These are phyloP conservation scores for Eudemis profundana DNA, from an alignment of 2,888 invertebrate species.

Conservation along the genomic window DNA sequence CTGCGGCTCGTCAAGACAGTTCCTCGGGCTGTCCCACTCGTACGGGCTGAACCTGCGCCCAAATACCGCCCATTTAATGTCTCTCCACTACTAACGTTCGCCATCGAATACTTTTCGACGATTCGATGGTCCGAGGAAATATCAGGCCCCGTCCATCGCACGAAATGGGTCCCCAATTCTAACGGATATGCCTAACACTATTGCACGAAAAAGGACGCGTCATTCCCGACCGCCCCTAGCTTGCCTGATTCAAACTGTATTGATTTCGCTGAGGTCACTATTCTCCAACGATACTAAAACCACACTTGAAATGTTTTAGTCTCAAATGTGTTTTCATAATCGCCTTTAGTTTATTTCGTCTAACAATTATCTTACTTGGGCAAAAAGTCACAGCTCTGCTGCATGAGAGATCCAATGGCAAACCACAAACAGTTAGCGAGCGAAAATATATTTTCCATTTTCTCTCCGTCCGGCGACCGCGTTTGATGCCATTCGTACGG, in stretches of 20 bases:
- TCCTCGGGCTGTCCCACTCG: constrained; percentile 96
- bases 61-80: constrained; percentile 69
- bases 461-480: constrained; percentile 92
- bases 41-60: constrained; percentile 94
- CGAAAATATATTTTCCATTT: constrained; percentile 97
- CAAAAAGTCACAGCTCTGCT: constrained; percentile 97
- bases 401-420: constrained; percentile 97
- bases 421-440: constrained; percentile 98
- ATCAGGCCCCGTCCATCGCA: constrained; percentile 14
- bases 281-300: constrained; percentile 52
- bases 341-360: constrained; percentile 50
- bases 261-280: constrained; percentile 83
- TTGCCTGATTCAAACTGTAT: constrained; percentile 37
- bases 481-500: constrained; percentile 98
- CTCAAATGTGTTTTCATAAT: constrained; percentile 53
- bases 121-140: constrained; percentile 8
- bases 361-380: constrained; percentile 91
- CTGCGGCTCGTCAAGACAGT: constrained; percentile 93
- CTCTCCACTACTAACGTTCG: constrained; percentile 20
- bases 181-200: constrained; percentile 14
- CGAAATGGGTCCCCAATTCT: constrained; percentile 26
- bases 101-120: constrained; percentile 11
- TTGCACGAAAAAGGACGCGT: constrained; percentile 9
- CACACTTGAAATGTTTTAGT: constrained; percentile 46
- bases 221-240: constrained; percentile 6